Evolutionary conservation across 2,113 vertebrate species (phyloP).

Genomic region (Eclectus roratus): DNA sequence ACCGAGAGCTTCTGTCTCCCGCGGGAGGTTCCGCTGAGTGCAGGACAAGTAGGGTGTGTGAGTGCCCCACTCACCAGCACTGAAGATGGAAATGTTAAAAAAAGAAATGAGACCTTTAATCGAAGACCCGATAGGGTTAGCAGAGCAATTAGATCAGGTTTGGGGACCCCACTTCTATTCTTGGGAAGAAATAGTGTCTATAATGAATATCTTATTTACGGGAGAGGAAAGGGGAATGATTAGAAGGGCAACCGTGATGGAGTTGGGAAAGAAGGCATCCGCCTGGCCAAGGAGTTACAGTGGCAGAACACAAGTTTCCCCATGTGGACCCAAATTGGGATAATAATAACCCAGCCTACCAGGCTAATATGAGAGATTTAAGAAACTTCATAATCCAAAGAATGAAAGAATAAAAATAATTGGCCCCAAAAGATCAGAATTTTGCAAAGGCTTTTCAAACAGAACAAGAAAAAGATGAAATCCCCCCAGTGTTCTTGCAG

Average conservation of each 20-base stretch:
- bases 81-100: background rate
- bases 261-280: background rate
- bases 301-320: background rate
- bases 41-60: background rate
- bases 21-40: background rate
- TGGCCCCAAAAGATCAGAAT: background rate
- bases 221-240: background rate
- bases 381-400: background rate
- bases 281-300: background rate
- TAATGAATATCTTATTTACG: background rate
- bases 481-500: background rate
- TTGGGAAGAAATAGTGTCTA: background rate
- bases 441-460: background rate
- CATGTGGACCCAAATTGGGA: background rate
- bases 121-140: background rate
- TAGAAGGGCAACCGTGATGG: background rate
- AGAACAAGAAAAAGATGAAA: background rate
- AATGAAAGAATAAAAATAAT: background rate
- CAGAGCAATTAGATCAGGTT: background rate
- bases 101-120: background rate
- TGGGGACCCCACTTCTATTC: background rate
- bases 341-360: background rate
- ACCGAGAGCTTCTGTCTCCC: background rate
- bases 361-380: background rate
- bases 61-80: background rate